Evolutionary conservation across 1,140 invertebrate genomes (phyloP).

Genomic region (Saccostrea echinata): DNA sequence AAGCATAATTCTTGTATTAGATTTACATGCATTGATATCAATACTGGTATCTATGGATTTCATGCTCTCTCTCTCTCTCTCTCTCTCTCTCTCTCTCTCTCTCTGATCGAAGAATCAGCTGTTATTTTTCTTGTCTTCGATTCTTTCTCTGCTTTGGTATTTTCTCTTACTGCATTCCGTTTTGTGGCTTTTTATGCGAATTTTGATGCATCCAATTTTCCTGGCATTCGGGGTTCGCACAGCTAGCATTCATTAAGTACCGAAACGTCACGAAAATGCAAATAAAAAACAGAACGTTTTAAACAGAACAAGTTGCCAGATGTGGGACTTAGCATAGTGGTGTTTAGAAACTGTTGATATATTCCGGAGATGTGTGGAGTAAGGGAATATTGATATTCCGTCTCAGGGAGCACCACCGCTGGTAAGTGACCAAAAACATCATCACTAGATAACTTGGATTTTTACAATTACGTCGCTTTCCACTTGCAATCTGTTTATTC

Average conservation of each 20-base stretch:
- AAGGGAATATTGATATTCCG: background rate
- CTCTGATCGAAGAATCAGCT: background rate
- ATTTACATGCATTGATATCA: no score
- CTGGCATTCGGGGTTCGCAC: background rate
- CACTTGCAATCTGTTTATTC: background rate
- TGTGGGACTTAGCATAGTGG: background rate
- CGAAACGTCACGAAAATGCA: background rate
- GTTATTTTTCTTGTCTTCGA: background rate
- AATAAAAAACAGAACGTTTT: slow-evolving; percentile 9
- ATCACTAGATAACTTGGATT: background rate
- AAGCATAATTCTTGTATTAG: no score
- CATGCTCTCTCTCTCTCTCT: background rate
- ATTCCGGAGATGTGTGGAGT: background rate
- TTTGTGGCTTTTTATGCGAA: background rate
- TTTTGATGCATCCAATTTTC: slow-evolving; percentile 2
- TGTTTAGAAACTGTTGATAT: background rate
- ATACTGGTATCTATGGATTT: no score
- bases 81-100: background rate
- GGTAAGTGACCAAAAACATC: background rate
- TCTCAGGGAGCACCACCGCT: background rate
- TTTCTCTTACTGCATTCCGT: slow-evolving; percentile 7
- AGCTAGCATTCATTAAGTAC: background rate
- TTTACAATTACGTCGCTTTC: background rate
- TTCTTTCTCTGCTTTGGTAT: background rate
- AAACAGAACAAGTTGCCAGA: background rate